A percentile compares a stretch with the other conserved stretches of the same genome.
phyloP scores from a whole-genome alignment of 2,113 vertebrate genomes.

The Corythornis cristatus region DNA sequence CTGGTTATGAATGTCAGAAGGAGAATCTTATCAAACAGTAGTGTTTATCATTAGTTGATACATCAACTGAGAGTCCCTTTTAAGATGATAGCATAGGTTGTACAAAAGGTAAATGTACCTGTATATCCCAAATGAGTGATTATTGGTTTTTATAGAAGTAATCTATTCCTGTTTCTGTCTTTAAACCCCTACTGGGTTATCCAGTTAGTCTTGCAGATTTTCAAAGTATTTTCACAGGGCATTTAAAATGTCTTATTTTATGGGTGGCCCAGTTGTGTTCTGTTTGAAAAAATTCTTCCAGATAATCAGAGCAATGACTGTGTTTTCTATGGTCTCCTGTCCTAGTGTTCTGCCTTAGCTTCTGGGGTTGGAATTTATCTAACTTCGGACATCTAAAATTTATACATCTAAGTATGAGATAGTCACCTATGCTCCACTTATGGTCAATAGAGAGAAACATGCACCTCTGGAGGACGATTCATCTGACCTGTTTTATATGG shows the following conservation, averaged over 20 bases:
- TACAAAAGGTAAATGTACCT: neutral
- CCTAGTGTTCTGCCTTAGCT: neutral
- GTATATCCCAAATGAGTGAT: neutral
- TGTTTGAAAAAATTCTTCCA: neutral
- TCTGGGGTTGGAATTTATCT: neutral
- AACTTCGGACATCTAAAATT: neutral
- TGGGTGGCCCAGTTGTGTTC: neutral
- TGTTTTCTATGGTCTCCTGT: neutral
- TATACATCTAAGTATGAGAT: neutral
- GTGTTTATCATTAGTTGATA: neutral
- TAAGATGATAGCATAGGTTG: neutral
- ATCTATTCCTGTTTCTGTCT: neutral
- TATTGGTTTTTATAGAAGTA: neutral
- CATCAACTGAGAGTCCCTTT: neutral
- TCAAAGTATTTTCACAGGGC: neutral
- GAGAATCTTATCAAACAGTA: neutral
- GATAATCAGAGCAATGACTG: neutral
- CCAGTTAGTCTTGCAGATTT: neutral
- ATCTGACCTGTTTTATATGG: neutral
- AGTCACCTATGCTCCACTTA: neutral
- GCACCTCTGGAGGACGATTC: neutral
- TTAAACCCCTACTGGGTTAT: neutral
- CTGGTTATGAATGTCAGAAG: neutral
- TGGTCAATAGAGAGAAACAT: neutral
- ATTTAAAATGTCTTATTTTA: neutral